Evolutionary conservation across 2,888 invertebrate species (phyloP).

Genomic region (Drosophila multiciliata): DNA sequence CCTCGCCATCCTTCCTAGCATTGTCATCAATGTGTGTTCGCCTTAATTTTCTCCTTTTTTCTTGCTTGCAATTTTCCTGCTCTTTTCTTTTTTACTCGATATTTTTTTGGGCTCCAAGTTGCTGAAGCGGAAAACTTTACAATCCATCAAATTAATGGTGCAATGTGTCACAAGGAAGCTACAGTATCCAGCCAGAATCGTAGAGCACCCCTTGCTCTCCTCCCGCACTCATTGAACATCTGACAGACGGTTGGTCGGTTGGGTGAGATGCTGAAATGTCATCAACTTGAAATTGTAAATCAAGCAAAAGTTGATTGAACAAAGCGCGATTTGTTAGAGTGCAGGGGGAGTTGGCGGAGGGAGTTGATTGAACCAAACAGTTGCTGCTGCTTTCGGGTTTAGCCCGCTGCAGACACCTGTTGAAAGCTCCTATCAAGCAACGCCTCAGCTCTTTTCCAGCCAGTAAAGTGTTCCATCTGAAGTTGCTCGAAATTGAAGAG

Average conservation of each 20-base stretch:
- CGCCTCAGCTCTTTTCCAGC: background rate
- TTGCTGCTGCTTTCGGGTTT: background rate
- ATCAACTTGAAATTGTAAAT: conserved; percentile 73
- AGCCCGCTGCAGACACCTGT: conserved; percentile 14
- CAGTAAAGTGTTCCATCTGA: no score
- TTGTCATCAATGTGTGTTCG: conserved; percentile 39
- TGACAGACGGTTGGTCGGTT: conserved; percentile 35
- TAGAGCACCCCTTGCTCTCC: conserved; percentile 1
- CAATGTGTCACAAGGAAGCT: conserved; percentile 74
- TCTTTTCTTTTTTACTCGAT: conserved; percentile 12
- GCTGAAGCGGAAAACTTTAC: conserved; percentile 78
- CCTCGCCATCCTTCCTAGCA: background rate
- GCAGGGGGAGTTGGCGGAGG: background rate
- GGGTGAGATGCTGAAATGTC: conserved; percentile 53
- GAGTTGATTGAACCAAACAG: conserved; percentile 32
- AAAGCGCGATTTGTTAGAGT: conserved; percentile 48
- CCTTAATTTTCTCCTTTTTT: conserved; percentile 65
- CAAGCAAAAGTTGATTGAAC: conserved; percentile 71
- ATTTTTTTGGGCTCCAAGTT: conserved; percentile 49
- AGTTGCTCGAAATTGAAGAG: background rate
- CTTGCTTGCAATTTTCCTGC: conserved; percentile 55
- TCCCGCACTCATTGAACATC: conserved; percentile 7
- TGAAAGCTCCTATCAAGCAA: background rate
- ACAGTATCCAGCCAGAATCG: background rate
- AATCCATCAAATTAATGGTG: conserved; percentile 81